Base-by-base conservation (phyloP, 1,140 invertebrate species). In the Hylaeus anthracinus region DNA sequence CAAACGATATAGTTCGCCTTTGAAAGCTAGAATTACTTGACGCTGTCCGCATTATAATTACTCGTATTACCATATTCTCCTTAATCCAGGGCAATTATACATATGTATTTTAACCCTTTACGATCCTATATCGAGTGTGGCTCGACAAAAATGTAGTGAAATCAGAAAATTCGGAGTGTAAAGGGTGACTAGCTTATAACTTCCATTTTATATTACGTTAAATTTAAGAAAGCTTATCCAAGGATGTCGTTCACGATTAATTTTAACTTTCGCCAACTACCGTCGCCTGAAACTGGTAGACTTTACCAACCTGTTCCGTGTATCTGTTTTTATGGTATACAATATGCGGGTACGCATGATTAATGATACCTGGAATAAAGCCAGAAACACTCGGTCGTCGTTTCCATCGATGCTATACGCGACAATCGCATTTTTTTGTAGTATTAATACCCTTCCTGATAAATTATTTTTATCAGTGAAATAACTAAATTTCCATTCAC, bases 291-390 rank as follows among this genome's bases (percentile, higher is more conserved):
- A 75, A 66, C 5, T 58, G 12, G 55, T 60, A 70, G 66, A 60
- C 15, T 48, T 14, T 61, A 55, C 43, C 55, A 72, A 60, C 53
- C 64, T 60, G 65, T 76, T 69, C 41, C 65, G 3, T 75, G 53
- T 66, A 64, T 39, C n/a, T 55, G 70, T 72, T 72, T 79, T 79
- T 72, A 56, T 37, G 12, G 8, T 43, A 14, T 15, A 14, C 58
- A 64, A 61, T 70, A 26, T 55, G 56, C 53, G 73, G 5, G n/a
- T 37, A 72, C 69, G 48, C n/a, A 37, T 63, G 58, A 78, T 72
- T 79, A 72, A 55, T 55, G 69, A 53, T 39, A 12, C 2, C 71
- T 65, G 71, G 43, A 65, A 37, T 26, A 12, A 26, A 58, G 53
- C 70, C 77, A 79, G 53, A 41, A 26, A 65, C 56, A n/a, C 51